These are phyloP conservation scores for Condylura cristata DNA, from an alignment of 2,113 vertebrate species.

Conservation along the genomic window DNA sequence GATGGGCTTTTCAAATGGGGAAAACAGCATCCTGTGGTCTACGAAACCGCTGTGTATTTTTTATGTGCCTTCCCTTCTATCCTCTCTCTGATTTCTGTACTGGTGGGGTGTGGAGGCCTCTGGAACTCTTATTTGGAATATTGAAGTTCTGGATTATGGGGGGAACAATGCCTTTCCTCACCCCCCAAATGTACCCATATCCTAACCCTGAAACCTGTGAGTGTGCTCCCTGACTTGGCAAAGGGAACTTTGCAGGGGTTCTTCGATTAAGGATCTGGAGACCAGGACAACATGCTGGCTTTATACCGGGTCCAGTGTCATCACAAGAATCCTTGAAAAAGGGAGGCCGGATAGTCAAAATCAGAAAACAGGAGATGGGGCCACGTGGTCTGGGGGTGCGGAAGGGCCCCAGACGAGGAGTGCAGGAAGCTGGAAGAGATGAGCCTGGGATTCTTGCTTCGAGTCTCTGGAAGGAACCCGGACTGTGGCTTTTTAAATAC, in stretches of 20 bases:
- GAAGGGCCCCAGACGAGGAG: neutral
- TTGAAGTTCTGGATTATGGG: neutral
- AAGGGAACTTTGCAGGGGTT: neutral
- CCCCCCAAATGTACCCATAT: neutral
- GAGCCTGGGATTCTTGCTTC: neutral
- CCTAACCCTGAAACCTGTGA: neutral
- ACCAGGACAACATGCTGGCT: neutral
- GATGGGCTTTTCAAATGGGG: neutral
- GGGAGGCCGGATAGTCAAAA: neutral
- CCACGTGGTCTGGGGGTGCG: neutral
- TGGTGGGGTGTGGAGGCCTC: neutral
- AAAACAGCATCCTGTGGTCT: fast-evolving
- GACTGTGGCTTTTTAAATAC: no score
- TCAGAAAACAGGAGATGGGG: neutral
- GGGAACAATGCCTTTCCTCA: neutral
- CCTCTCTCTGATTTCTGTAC: neutral
- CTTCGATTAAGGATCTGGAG: neutral
- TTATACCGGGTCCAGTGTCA: neutral
- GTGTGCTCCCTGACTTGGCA: neutral
- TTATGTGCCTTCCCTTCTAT: no score
- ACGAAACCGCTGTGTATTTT: neutral
- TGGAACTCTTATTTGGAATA: neutral
- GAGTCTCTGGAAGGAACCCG: neutral
- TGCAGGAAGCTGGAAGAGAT: neutral
- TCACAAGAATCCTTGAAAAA: neutral